Evolutionary conservation across 2,888 invertebrate genomes (phyloP).

Genomic region (Drosophila kanekoi): DNA sequence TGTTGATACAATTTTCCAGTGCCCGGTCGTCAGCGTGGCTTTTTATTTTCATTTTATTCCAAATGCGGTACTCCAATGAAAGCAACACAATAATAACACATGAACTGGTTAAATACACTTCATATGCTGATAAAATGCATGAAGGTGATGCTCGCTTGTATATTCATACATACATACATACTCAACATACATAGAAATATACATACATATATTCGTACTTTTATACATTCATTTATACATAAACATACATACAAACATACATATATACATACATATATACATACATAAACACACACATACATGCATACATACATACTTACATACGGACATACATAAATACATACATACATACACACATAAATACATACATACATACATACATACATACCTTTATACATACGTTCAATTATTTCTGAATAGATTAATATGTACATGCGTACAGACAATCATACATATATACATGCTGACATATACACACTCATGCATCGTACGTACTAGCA

Average conservation of each 20-base stretch:
- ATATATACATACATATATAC: not conserved
- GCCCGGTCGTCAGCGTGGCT: constrained; percentile 21
- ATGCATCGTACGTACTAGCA: too few relatives aligned
- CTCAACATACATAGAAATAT: too few relatives aligned
- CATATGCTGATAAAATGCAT: not conserved
- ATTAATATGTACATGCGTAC: too few relatives aligned
- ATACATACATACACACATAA: too few relatives aligned
- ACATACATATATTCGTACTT: too few relatives aligned
- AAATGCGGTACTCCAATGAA: constrained; percentile 43
- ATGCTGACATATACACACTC: too few relatives aligned
- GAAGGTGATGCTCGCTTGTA: too few relatives aligned
- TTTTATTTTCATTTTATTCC: constrained; percentile 54
- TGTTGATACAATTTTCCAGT: constrained; percentile 72
- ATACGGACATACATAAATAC: not conserved
- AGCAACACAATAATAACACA: not conserved
- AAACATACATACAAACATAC: not conserved
- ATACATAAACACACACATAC: not conserved
- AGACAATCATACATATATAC: too few relatives aligned
- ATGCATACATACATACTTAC: not conserved
- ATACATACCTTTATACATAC: too few relatives aligned
- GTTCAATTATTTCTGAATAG: too few relatives aligned
- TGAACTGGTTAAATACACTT: constrained; percentile 19
- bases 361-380: not conserved
- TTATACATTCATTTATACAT: not conserved
- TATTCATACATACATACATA: not conserved